phyloP scores from a whole-genome alignment of 2,888 invertebrate genomes.

The Acrocera orbiculus region DNA sequence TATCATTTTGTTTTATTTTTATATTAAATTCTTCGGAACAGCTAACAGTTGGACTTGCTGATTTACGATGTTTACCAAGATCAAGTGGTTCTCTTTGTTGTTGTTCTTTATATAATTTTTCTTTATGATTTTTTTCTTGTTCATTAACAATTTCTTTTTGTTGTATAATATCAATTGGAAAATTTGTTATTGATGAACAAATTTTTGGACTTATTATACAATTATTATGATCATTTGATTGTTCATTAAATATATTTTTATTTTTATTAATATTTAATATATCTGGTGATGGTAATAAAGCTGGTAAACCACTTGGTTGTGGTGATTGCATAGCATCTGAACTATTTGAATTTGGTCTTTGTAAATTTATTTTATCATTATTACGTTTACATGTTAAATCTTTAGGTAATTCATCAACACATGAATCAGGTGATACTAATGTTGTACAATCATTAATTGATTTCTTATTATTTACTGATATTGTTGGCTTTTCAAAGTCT shows the following conservation, averaged over 20 bases:
- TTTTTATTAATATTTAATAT: constrained; percentile 32
- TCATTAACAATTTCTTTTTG: constrained; percentile 12
- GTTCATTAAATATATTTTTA: constrained; percentile 18
- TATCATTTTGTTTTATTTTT: constrained; percentile 10
- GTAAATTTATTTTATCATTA: constrained; percentile 22
- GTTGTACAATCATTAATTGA: constrained; percentile 9
- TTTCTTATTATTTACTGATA: constrained; percentile 4
- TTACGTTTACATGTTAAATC: constrained; percentile 41
- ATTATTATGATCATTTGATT: constrained; percentile 14
- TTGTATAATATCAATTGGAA: too few relatives aligned
- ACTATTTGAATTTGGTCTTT: constrained; percentile 45
- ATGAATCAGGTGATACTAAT: constrained; percentile 17
- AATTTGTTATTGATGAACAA: constrained; percentile 14
- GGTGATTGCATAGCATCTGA: constrained; percentile 58
- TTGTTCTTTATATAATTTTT: not conserved
- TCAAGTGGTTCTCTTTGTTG: constrained; percentile 49
- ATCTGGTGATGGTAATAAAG: constrained; percentile 51
- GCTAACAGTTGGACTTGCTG: constrained; percentile 54
- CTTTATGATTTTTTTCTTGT: constrained; percentile 32
- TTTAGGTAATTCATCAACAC: constrained; percentile 38
- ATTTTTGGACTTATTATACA: constrained; percentile 17
- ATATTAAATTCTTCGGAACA: constrained; percentile 52
- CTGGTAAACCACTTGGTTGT: constrained; percentile 52
- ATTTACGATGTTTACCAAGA: constrained; percentile 47
- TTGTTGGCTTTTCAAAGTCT: constrained; percentile 31